phyloP scores from a whole-genome alignment of 2,888 invertebrate genomes.

The Palloptera scutellata region DNA sequence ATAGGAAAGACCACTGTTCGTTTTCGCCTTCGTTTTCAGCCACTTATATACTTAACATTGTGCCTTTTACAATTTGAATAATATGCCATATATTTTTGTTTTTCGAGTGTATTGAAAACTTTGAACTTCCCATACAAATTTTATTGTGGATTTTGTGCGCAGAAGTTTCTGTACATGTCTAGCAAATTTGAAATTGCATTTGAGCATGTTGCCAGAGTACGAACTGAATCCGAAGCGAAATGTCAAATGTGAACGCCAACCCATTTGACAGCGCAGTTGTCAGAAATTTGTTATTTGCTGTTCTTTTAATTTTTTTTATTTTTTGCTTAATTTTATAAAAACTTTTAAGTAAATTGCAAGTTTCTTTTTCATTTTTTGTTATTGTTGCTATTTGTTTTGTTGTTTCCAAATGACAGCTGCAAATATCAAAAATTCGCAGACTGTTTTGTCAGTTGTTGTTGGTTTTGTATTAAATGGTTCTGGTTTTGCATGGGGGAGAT shows the following conservation, averaged over 20 bases:
- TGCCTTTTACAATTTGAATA: too few species aligned
- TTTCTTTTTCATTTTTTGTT: constrained; percentile 4
- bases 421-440: constrained; percentile 12
- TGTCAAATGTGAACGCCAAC: too few species aligned
- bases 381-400: constrained; percentile 5
- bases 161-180: not conserved
- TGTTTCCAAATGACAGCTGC: constrained; percentile 10
- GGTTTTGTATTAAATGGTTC: not conserved
- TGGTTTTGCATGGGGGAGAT: not conserved
- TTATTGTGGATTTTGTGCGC: not conserved
- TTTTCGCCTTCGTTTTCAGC: too few species aligned
- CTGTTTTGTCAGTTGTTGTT: not conserved
- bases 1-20: too few species aligned
- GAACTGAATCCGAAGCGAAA: not conserved
- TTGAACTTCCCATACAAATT: too few species aligned
- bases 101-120: too few species aligned
- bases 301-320: not conserved
- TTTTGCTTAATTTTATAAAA: not conserved
- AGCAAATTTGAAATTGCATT: not conserved
- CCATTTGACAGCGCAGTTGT: too few species aligned
- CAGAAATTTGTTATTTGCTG: too few species aligned
- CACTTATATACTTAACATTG: too few species aligned
- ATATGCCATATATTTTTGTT: too few species aligned
- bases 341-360: not conserved
- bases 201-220: not conserved